Conservation (phyloP, 2,888 invertebrate genomes). For the Drosophila phalerata region DNA sequence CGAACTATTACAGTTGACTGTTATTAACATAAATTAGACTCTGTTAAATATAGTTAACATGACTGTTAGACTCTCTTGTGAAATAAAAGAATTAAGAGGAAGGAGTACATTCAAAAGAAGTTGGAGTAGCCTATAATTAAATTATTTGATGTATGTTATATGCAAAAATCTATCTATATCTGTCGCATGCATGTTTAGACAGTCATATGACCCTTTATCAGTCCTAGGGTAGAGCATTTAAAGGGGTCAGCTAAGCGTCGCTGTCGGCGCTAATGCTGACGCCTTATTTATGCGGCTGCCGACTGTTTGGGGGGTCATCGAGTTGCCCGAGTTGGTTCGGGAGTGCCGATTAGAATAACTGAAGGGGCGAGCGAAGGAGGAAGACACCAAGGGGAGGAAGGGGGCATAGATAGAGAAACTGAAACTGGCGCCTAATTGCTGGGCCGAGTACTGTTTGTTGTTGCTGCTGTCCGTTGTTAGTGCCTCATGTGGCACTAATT, state of each 20-base stretch:
- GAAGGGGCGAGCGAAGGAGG: background rate
- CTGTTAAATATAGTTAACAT: too few relatives aligned
- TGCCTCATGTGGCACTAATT: constrained; percentile 80
- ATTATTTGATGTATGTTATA: too few relatives aligned
- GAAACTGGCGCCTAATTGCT: constrained; percentile 65
- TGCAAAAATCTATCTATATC: background rate
- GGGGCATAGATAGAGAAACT: constrained; percentile 13
- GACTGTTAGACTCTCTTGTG: too few relatives aligned
- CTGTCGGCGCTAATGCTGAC: constrained; percentile 65
- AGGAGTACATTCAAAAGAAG: too few relatives aligned
- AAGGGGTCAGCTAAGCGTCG: constrained; percentile 64
- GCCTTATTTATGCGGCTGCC: constrained; percentile 63
- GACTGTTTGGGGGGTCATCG: constrained; percentile 56
- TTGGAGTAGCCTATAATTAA: too few relatives aligned
- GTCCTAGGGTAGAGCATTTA: constrained; percentile 34
- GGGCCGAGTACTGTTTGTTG: constrained; percentile 33
- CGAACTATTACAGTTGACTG: too few relatives aligned
- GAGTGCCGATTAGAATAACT: constrained; percentile 26
- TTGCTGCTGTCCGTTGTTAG: constrained; percentile 36
- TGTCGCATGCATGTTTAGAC: background rate
- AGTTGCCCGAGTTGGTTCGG: constrained; percentile 19
- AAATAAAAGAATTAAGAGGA: too few relatives aligned
- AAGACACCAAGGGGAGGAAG: background rate
- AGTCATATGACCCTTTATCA: constrained; percentile 12
- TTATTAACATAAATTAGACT: too few relatives aligned